Evolutionary conservation across 1,140 invertebrate species (phyloP).

Genomic region (Tetramorium simillimum): DNA sequence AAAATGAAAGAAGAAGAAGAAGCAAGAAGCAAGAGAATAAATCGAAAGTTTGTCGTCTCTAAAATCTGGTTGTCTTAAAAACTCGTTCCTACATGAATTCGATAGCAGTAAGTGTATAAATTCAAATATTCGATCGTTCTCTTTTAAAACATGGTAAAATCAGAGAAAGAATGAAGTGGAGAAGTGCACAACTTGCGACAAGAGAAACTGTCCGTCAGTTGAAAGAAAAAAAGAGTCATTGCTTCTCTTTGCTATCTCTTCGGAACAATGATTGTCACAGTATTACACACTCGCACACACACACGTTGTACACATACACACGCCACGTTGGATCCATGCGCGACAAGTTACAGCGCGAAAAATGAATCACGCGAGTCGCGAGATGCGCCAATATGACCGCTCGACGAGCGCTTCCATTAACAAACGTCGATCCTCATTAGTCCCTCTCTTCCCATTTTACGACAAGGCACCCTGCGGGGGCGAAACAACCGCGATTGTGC

Average conservation of each 20-base stretch:
- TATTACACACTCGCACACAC: slow-evolving; percentile 31
- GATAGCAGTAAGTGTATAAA: neutral
- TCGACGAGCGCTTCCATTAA: slow-evolving; percentile 21
- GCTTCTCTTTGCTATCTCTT: slow-evolving; percentile 39
- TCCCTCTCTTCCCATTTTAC: neutral
- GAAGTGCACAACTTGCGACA: neutral
- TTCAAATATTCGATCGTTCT: neutral
- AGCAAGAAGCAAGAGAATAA: neutral
- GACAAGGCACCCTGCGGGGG: neutral
- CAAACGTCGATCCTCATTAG: slow-evolving; percentile 37
- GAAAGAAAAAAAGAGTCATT: neutral
- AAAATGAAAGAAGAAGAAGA: neutral
- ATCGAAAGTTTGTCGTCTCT: neutral
- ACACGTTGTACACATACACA: neutral
- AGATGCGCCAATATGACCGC: neutral
- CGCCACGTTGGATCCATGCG: slow-evolving; percentile 15
- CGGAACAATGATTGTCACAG: slow-evolving; percentile 32
- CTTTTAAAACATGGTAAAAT: neutral
- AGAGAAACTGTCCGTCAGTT: neutral
- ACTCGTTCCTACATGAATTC: neutral
- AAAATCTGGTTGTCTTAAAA: neutral
- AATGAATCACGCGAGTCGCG: slow-evolving; percentile 16
- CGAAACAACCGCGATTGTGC: neutral
- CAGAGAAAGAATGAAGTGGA: neutral
- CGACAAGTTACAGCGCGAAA: slow-evolving; percentile 4